Evolutionary conservation across 1,140 invertebrate genomes (phyloP), one percentile per base, ranked within the genome.

Genomic region (Ditylenchus dipsaci): DNA sequence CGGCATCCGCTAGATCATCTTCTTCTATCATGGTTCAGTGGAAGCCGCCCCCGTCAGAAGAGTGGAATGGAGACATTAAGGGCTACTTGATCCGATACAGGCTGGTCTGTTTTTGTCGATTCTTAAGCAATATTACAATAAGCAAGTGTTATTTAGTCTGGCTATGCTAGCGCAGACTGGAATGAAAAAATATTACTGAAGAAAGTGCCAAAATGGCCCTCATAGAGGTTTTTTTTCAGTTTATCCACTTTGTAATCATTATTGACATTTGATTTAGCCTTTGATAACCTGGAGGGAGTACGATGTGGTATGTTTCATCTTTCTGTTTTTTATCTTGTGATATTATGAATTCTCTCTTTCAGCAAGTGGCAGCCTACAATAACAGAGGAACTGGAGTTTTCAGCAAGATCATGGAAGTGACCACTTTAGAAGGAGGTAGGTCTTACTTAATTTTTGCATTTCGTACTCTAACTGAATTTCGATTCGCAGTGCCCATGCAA

Each of bases 251-350:
- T 53, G 3, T 3, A 21, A 53, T 21, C 3, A 3, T 17, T 53
- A 8, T 21, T 7, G 15, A 3, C 3, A 17, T 53, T 3, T 53
- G 23, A 53, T 53, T 53, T 53, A 53, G 75, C 92, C 94, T 79
- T 85, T 96, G 43, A 96, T 96, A 64, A 95, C 93, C 0, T 97
- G 93, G 93, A 93, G 95, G 84, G 91, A 95, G 83, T 98, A 99
- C 78, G 89, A 93, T 43, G 90, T 99, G 0, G 49, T 53, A 53
- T 21, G 49, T 53, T 53, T 53, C 23, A 15, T 7, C 23, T 53
- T 53, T 15, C 15, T 19, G 49, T 53, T 53, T 15, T 53, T 11
- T 5, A 11, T 11, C 33, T 38, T 3, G 49, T 53, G 15, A 53
- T 17, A 3, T 53, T 8, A 3, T 13, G n/a, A 45, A n/a, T 53